Conservation (phyloP, 2,113 vertebrate species). For the Myodes glareolus region DNA sequence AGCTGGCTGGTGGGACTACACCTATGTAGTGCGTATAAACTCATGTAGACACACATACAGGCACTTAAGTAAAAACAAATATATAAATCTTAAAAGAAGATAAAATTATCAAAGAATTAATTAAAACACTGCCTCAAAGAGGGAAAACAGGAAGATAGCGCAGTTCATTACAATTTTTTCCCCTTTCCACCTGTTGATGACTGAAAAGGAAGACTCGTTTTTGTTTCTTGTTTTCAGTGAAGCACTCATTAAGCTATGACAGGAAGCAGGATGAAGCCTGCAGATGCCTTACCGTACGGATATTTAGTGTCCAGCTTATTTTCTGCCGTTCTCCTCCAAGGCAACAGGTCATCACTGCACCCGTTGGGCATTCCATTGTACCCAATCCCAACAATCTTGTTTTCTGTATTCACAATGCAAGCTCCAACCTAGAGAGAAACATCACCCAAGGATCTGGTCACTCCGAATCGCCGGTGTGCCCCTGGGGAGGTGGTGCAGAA, state of each 20-base stretch:
- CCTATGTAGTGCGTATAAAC: background rate
- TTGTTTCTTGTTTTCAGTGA: background rate
- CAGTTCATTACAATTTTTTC: background rate
- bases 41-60: background rate
- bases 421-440: conserved; percentile 91
- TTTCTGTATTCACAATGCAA: conserved; percentile 97
- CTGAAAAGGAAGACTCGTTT: background rate
- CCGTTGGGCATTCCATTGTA: conserved; percentile 98
- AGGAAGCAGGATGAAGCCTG: background rate
- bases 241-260: background rate
- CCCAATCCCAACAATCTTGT: conserved; percentile 98
- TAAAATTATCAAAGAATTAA: background rate
- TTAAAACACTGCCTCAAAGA: background rate
- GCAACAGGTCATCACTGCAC: conserved; percentile 90
- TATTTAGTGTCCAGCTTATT: conserved; percentile 91
- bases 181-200: background rate
- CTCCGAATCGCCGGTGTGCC: background rate
- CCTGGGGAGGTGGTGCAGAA: too few relatives aligned
- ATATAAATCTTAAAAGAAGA: background rate
- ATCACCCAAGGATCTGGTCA: background rate
- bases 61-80: background rate
- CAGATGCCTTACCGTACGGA: conserved; percentile 88
- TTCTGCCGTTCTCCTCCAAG: conserved; percentile 87
- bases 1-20: background rate
- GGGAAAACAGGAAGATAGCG: background rate